phyloP scores from a whole-genome alignment of 2,797 vertebrate genomes.

The Selene dorsalis region DNA sequence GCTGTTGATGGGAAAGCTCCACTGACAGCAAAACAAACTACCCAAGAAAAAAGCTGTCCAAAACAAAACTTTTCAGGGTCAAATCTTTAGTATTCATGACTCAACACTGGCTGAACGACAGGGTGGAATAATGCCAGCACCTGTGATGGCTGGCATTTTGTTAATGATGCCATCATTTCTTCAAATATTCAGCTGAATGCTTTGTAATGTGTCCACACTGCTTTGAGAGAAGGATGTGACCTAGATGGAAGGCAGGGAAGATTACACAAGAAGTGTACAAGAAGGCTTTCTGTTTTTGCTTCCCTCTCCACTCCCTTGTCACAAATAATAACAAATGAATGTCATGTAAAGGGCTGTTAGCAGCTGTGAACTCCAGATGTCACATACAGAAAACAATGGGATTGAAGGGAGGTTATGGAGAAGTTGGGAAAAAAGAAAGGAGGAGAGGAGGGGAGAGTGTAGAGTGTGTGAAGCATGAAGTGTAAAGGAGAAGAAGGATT shows the following conservation, averaged over 20 bases:
- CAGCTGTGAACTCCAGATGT: conserved; percentile 42
- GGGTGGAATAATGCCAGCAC: conserved; percentile 37
- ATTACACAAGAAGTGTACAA: conserved; percentile 4
- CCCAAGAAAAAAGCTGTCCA: conserved; percentile 35
- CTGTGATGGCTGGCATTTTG: conserved; percentile 56
- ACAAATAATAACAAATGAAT: conserved; percentile 39
- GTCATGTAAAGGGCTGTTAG: conserved; percentile 32
- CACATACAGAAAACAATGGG: background rate
- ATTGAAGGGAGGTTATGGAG: conserved; percentile 4
- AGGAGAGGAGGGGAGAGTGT: background rate
- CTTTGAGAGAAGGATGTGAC: conserved; percentile 25
- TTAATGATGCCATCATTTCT: conserved; percentile 43
- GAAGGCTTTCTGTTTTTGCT: conserved; percentile 4
- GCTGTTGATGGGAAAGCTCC: conserved; percentile 45
- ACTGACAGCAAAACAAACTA: conserved; percentile 64
- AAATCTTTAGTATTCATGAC: conserved; percentile 44
- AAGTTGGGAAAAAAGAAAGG: background rate
- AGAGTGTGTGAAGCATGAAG: background rate
- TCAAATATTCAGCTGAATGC: conserved; percentile 43
- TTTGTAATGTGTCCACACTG: conserved; percentile 21
- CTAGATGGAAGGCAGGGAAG: conserved; percentile 8
- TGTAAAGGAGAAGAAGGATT: conserved; percentile 29
- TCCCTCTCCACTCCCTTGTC: conserved; percentile 20
- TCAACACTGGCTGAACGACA: conserved; percentile 19
- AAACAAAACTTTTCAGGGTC: conserved; percentile 63